Base-by-base conservation (phyloP, 1,140 invertebrate genomes). In the Aphidius ervi region DNA sequence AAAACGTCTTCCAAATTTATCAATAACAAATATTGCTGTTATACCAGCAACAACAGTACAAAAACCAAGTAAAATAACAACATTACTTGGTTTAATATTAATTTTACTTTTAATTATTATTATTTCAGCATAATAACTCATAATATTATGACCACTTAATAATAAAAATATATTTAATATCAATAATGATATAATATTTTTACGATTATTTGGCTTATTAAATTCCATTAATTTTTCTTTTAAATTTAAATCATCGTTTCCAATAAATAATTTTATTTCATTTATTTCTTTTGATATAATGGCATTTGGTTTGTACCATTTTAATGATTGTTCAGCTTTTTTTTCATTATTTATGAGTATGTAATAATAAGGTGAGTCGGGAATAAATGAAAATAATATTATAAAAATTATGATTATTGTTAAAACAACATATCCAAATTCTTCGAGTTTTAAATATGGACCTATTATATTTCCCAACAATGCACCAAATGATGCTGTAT, bases 351-450 rank as follows among this genome's bases (percentile, higher is more conserved):
- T 71, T 0, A 64, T 67, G 37, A 70, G 59, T 9, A 79, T 64
- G 56, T 75, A 67, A 65, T 78, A 70, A 55, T 77, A 73, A 7
- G 85, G 84, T 16, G 84, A 82, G 71, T 86, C 85, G 5, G 84
- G 84, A 58, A 84, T 74, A 9, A 77, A 57, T 5, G 75, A 62
- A 70, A 83, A 78, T 5, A 79, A 62, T n/a, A 80, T 23, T 42
- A 82, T 67, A 59, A 81, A 80, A 20, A 84, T 52, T 16, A 78
- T 64, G 58, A 80, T 81, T 39, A 80, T 66, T 1, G 71, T 58
- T 10, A 80, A 60, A 53, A 72, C 70, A 23, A 74, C 64, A 64
- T 77, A 78, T 5, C 68, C 69, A 63, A 73, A 80, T 48, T 70
- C 46, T 48, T 73, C 66, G 70, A 78, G 74, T 9, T 73, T 67